phyloP scores from a whole-genome alignment of 1,140 invertebrate genomes.

The Pachypeltis micranthus region DNA sequence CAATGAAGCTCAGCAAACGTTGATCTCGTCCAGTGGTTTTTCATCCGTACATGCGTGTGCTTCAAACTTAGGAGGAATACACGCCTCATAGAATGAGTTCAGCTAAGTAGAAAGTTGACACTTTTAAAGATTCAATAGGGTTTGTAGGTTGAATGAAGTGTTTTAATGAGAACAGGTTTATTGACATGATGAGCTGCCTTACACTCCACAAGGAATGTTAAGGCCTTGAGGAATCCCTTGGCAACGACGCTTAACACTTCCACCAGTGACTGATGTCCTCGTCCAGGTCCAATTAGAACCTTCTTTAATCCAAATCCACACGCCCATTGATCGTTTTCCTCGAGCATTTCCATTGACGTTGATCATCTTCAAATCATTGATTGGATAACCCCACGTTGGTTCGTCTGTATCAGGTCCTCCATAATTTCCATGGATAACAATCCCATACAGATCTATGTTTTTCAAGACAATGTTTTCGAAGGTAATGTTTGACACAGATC shows the following conservation, averaged over 20 bases:
- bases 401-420: not conserved
- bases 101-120: too few species aligned
- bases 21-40: too few species aligned
- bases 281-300: not conserved
- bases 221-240: not conserved
- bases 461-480: not conserved
- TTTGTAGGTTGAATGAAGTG: too few species aligned
- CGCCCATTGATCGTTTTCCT: too few species aligned
- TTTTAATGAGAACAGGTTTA: too few species aligned
- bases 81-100: too few species aligned
- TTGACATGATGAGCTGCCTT: too few species aligned
- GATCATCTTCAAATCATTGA: not conserved
- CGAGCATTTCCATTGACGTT: not conserved
- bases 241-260: not conserved
- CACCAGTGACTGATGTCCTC: not conserved
- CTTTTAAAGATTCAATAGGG: too few species aligned
- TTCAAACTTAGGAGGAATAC: too few species aligned
- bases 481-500: not conserved
- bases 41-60: too few species aligned
- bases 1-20: too few species aligned
- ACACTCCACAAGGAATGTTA: not conserved
- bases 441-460: not conserved
- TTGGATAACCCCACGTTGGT: not conserved
- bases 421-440: not conserved
- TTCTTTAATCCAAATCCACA: too few species aligned